Evolutionary conservation across 1,140 invertebrate genomes (phyloP), one percentile per base, ranked within the genome.

Genomic region (Nilaparvata lugens): DNA sequence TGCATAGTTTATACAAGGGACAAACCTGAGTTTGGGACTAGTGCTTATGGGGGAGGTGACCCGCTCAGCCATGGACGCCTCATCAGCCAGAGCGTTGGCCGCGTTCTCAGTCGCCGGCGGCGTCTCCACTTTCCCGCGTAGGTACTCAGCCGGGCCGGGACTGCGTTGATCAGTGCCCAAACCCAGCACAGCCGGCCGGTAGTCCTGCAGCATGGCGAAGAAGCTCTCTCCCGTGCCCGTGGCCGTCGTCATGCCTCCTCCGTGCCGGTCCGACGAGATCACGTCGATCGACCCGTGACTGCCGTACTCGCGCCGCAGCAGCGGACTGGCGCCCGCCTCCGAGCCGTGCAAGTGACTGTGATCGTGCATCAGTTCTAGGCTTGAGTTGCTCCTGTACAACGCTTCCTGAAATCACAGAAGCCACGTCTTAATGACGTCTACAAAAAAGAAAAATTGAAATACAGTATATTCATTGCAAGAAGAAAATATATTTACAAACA

Each of bases 161-260:
- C 79, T 82, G 23, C 85, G 73, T 68, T 87, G 82, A 65, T 87
- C 82, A n/a, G 75, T 72, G 57, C 71, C 73, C 54, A 74, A 54
- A 18, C 62, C 72, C 58, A 81, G 71, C 24, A 78, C 79, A 25
- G 79, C 71, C 2, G 80, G 79, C n/a, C 80, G 71, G 67, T 85
- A 83, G 62, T 87, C 86, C 69, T 88, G 86, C 7, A 93, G 79
- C 85, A 93, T 88, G 6, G 84, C 86, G 72, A 88, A 87, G 69
- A 89, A 86, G 63, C 83, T 54, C 42, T 60, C 59, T 1, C 59
- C 52, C 2, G 59, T 25, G 5, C 45, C 55, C 14, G 25, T n/a
- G 13, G 53, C 18, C 54, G 18, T 23, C 7, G n/a, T n/a, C n/a
- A n/a, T n/a, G n/a, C n/a, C n/a, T n/a, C n/a, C n/a, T 9, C 45